Evolutionary conservation across 2,888 invertebrate species (phyloP), one percentile per base, ranked within the genome.

Genomic region (Eledone cirrhosa): DNA sequence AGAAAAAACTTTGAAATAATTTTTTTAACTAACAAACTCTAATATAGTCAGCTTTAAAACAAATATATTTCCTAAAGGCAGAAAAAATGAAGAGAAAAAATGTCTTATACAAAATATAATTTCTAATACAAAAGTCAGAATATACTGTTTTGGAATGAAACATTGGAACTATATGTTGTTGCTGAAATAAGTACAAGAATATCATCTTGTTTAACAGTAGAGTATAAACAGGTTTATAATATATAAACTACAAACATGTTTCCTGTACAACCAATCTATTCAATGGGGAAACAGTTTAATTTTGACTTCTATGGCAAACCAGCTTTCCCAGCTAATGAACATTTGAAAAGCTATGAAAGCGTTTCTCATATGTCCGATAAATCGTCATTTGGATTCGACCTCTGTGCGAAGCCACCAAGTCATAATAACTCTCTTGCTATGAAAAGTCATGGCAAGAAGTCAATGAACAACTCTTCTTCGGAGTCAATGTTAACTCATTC

Each of bases 301-400:
- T 72, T 72, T 22, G 72, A 72, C 33, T 72, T 72, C 33, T 72
- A 72, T 27, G 72, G 72, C 72, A 72, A 72, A n/a, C 72, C 72
- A 31, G 72, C 72, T 33, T 72, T 72, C 33, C 72, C 72, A 41
- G 31, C 72, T 8, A 72, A 72, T 8, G 72, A 72, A 72, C 72
- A 72, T 41, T 72, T 72, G 22, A 72, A 72, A 72, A 72, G 33
- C 29, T 72, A 72, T 33, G 72, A 72, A n/a, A 72, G 72, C 13
- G 72, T 41, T 72, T 31, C 72, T 5, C 72, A 72, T n/a, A 33
- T 72, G 72, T 31, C 33, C 13, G 72, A 72, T 2, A 72, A 72
- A 14, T 41, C 67, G 19, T n/a, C 63, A 13, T 72, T 41, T 22
- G 72, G 72, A 1, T 72, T 72, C 14, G 72, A 72, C 33, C 72